These are phyloP conservation scores for Orbicella faveolata DNA, from an alignment of 64 coral and sea anemone species.

Conservation along the genomic window DNA sequence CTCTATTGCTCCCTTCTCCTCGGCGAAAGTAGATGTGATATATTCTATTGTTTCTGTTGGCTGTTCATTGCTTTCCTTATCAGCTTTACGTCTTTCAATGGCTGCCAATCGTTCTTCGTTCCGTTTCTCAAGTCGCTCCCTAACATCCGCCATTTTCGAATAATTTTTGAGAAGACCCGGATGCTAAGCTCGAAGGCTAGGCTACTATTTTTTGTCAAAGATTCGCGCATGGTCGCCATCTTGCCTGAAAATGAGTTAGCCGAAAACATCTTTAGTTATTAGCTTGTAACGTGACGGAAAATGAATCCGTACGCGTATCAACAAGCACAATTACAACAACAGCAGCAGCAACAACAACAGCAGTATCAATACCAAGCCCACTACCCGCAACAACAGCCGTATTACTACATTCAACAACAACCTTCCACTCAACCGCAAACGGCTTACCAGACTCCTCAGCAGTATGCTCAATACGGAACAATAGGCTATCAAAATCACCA, in stretches of 20 bases:
- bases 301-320: conserved; percentile 92
- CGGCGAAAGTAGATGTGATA: conserved; percentile 63
- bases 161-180: background rate
- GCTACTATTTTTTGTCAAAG: conserved; percentile 1
- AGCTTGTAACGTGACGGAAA: background rate
- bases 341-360: conserved; percentile 23
- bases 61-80: conserved; percentile 68
- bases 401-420: conserved; percentile 45
- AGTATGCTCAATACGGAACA: conserved; percentile 4
- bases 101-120: conserved; percentile 78
- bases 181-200: background rate
- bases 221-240: background rate
- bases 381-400: conserved; percentile 69
- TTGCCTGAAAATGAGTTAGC: background rate
- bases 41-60: conserved; percentile 83
- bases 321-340: conserved; percentile 64
- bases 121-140: conserved; percentile 73
- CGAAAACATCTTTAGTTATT: background rate
- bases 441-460: conserved; percentile 39
- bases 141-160: conserved; percentile 71
- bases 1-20: conserved; percentile 75
- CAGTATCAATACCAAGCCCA: conserved; percentile 76
- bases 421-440: conserved; percentile 46
- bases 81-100: conserved; percentile 68
- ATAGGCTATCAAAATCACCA: conserved; percentile 22